Percentiles rank a stretch among this genome's conserved stretches.
Conservation (phyloP, 1,140 invertebrate genomes). For the Trachelipus rathkii region DNA sequence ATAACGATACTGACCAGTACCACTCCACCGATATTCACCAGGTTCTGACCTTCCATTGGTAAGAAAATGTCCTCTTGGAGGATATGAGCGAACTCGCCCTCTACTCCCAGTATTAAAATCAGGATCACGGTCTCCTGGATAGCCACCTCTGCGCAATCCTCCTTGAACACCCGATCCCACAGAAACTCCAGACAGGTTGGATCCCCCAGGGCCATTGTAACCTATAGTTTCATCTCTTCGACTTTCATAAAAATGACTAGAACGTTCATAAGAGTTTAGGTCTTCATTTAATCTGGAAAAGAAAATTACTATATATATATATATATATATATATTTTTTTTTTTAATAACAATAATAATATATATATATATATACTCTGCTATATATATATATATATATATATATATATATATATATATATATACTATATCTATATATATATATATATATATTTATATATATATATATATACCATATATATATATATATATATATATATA, state of each 20-base stretch:
- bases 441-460: too few species aligned
- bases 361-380: too few species aligned
- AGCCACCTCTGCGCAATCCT: background rate
- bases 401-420: background rate
- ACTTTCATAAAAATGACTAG: slow-evolving; percentile 11
- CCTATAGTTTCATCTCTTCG: slow-evolving; percentile 7
- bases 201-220: background rate
- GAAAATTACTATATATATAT: background rate
- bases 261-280: slow-evolving; percentile 3
- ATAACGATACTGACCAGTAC: background rate
- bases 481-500: too few species aligned
- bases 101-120: background rate
- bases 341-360: too few species aligned
- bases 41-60: background rate
- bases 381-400: too few species aligned
- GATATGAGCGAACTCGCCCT: background rate
- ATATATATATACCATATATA: too few species aligned
- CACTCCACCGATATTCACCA: background rate
- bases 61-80: background rate
- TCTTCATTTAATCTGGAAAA: background rate
- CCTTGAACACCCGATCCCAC: background rate
- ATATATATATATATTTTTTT: too few species aligned
- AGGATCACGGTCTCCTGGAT: background rate
- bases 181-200: background rate
- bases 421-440: too few species aligned